Percentiles rank a stretch among this genome's conserved stretches.
Conservation (phyloP, 2,113 vertebrate genomes). For the Sapayoa aenigma region DNA sequence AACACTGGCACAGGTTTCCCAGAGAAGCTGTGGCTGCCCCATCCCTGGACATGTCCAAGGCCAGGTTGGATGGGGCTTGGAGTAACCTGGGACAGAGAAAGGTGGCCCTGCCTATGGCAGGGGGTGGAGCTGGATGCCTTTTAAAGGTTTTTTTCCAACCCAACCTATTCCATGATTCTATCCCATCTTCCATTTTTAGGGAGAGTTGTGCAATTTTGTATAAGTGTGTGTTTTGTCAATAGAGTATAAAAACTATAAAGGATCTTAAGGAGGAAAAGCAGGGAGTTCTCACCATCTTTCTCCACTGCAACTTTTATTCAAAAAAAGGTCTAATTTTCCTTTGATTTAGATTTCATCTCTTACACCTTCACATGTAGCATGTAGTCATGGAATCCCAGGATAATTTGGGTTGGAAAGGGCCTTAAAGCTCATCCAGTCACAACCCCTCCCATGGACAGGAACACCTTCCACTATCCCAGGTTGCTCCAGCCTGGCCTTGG, state of each 20-base stretch:
- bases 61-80: too few species aligned
- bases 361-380: background rate
- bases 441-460: background rate
- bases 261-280: background rate
- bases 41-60: background rate
- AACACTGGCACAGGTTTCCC: background rate
- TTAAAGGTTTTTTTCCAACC: background rate
- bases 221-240: background rate
- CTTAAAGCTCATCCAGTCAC: rapidly evolving
- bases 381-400: background rate
- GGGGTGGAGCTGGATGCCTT: background rate
- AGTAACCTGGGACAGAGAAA: background rate
- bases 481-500: rapidly evolving
- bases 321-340: background rate
- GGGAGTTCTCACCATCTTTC: background rate
- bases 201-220: background rate
- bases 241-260: background rate
- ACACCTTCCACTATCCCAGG: rapidly evolving
- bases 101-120: background rate
- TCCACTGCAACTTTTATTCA: background rate
- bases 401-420: background rate
- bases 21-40: background rate
- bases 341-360: background rate
- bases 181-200: background rate
- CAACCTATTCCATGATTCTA: background rate